Evolutionary conservation across 1,140 invertebrate species (phyloP).

Genomic region (Anagrus nilaparvatae): DNA sequence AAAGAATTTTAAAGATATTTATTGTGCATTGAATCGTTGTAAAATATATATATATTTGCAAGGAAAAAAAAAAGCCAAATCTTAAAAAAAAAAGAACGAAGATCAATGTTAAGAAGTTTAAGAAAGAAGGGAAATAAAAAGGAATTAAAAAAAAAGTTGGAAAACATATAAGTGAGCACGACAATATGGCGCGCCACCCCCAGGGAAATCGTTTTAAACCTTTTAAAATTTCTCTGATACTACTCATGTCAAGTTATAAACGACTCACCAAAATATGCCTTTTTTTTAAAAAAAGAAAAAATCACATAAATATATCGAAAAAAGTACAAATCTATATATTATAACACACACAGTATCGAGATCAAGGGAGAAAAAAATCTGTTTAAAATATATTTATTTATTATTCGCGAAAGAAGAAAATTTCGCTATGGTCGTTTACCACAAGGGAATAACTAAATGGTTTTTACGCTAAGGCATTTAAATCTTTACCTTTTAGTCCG

Average conservation of each 20-base stretch:
- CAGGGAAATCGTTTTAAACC: conserved; percentile 44
- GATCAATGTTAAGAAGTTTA: neutral
- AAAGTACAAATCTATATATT: too few species aligned
- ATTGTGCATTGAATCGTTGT: too few species aligned
- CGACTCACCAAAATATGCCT: too few species aligned
- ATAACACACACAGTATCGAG: too few species aligned
- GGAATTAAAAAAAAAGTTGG: conserved; percentile 9
- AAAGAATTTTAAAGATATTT: too few species aligned
- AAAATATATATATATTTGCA: too few species aligned
- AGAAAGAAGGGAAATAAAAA: conserved; percentile 2
- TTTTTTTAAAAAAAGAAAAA: too few species aligned
- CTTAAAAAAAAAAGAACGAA: conserved; percentile 6
- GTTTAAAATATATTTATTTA: conserved; percentile 41
- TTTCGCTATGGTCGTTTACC: conserved; percentile 42
- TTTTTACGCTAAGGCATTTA: conserved; percentile 43
- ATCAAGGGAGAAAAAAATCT: conserved; percentile 37
- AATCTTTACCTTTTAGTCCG: conserved; percentile 42
- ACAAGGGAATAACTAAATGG: conserved; percentile 44
- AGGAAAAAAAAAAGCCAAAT: conserved; percentile 4
- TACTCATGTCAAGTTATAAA: too few species aligned
- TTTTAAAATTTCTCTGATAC: conserved; percentile 42
- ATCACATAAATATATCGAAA: conserved; percentile 37
- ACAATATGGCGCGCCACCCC: conserved; percentile 30
- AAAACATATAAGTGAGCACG: conserved; percentile 25
- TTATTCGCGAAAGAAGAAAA: conserved; percentile 14